phyloP scores from a whole-genome alignment of 2,888 invertebrate genomes.

The Smittia sp. region DNA sequence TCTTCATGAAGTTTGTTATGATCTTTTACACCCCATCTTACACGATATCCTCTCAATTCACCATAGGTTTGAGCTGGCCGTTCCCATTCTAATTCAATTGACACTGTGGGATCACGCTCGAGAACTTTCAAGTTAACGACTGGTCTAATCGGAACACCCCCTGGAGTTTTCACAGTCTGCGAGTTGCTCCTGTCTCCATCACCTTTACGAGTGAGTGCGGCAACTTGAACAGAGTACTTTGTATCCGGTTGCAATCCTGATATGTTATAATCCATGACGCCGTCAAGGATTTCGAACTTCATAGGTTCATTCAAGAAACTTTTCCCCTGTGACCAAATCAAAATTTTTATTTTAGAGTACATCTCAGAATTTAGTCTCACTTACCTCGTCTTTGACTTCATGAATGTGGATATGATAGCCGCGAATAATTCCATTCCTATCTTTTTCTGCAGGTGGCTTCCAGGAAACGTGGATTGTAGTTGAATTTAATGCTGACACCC shows the following conservation, averaged over 20 bases:
- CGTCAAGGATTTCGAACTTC: slow-evolving; percentile 81
- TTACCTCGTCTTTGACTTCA: slow-evolving; percentile 81
- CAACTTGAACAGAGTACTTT: slow-evolving; percentile 89
- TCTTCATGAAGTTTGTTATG: slow-evolving; percentile 68
- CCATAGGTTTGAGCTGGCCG: slow-evolving; percentile 87
- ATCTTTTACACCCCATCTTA: slow-evolving; percentile 84
- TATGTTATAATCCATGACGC: slow-evolving; percentile 72
- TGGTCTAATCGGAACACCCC: slow-evolving; percentile 86
- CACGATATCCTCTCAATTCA: slow-evolving; percentile 78
- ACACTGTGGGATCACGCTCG: slow-evolving; percentile 81
- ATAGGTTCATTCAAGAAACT: slow-evolving; percentile 82
- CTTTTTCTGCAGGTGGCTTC: slow-evolving; percentile 88
- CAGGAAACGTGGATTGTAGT: slow-evolving; percentile 93
- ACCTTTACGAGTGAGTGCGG: slow-evolving; percentile 93
- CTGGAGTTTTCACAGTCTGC: slow-evolving; percentile 84
- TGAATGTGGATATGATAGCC: slow-evolving; percentile 96
- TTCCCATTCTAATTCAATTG: slow-evolving; percentile 90
- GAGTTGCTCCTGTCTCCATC: slow-evolving; percentile 91
- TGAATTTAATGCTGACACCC: slow-evolving; percentile 85
- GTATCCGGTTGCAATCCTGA: slow-evolving; percentile 93
- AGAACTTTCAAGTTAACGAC: slow-evolving; percentile 77
- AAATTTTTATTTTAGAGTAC: no score
- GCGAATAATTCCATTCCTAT: slow-evolving; percentile 91
- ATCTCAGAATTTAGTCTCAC: slow-evolving; percentile 40
- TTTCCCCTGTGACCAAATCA: slow-evolving; percentile 51